Evolutionary conservation across 1,140 invertebrate species (phyloP), one percentile per base, ranked within the genome.

Genomic region (Diorhabda elongata): DNA sequence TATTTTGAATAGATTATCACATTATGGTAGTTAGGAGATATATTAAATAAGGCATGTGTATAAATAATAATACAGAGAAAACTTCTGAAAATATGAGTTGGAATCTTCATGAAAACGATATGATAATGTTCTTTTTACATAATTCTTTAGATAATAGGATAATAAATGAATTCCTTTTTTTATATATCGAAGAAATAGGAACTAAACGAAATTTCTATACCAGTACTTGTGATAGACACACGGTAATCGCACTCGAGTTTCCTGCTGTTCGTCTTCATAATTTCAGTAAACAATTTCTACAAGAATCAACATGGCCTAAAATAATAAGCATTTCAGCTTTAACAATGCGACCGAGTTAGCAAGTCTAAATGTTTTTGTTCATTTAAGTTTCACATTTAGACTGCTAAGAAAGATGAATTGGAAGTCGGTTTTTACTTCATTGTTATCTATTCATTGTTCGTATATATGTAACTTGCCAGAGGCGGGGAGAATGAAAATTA

Each of bases 381-480:
- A 52, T 52, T 52, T 52, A 52, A 52, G 47, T 52, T 52, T 52
- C 47, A 52, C 47, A 52, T 52, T 52, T 52, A 52, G 47, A 52
- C 47, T 52, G 6, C 47, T 52, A 52, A 52, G 47, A 52, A 52
- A 52, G 47, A 52, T 52, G 47, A 52, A 52, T 52, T 52, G 47
- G 47, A 52, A 52, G 47, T 52, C 47, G 47, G 47, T 52, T 52
- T 52, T 52, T 52, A n/a, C 47, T 52, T 52, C 47, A 52, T 52
- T 52, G 47, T 52, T 52, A 52, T 52, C 47, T 52, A 52, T 52
- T 52, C 47, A 52, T 52, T 52, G 47, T 52, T 52, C 47, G 47
- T 52, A 52, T 52, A 52, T 52, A 52, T 52, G 47, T 8, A n/a
- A 52, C 6, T 52, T n/a, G 47, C 47, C 47, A 52, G 47, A 4